phyloP scores from a whole-genome alignment of 2,113 vertebrate genomes.

The Alces alces region DNA sequence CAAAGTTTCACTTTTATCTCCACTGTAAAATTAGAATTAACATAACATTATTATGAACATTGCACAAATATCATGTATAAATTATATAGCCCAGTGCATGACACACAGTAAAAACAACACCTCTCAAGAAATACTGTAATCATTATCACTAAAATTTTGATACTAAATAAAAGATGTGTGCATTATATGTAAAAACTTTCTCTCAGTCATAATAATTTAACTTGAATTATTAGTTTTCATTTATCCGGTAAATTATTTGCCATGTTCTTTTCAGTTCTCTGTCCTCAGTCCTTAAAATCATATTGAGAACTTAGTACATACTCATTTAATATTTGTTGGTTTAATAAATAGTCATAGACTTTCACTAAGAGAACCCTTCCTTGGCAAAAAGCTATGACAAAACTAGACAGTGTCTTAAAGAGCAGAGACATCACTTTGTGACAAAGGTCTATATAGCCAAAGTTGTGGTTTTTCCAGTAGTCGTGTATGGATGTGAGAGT shows the following conservation, averaged over 20 bases:
- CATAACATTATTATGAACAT: not conserved
- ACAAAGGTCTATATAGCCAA: not conserved
- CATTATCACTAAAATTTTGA: not conserved
- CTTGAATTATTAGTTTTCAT: not conserved
- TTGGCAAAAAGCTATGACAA: not conserved
- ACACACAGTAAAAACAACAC: not conserved
- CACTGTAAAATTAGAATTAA: not conserved
- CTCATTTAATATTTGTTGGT: not conserved
- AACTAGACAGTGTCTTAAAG: not conserved
- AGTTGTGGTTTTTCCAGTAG: not conserved
- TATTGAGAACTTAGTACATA: not conserved
- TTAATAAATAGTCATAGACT: not conserved
- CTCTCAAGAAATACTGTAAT: not conserved
- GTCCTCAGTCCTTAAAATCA: not conserved
- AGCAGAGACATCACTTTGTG: not conserved
- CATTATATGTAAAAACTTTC: not conserved
- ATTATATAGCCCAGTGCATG: not conserved
- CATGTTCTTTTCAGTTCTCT: not conserved
- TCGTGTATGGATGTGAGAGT: not conserved
- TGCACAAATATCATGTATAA: not conserved
- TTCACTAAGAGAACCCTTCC: not conserved
- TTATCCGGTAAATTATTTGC: not conserved
- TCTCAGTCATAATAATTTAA: not conserved
- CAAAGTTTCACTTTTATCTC: not conserved
- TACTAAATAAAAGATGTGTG: not conserved